phyloP scores from a whole-genome alignment of 2,888 invertebrate genomes.

The Aphrophora alni region DNA sequence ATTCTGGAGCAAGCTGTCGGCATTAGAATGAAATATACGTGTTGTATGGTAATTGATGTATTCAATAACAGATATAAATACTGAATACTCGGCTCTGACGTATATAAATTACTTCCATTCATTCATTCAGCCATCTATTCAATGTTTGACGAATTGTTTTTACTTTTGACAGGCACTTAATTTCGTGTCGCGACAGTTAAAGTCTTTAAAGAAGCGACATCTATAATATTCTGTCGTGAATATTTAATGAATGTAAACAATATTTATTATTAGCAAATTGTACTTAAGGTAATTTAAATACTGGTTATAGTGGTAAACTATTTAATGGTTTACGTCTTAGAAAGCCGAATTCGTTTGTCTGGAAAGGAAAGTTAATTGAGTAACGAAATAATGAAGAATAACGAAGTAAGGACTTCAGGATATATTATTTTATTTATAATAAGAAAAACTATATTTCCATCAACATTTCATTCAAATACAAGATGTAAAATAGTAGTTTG shows the following conservation, averaged over 20 bases:
- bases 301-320: no score
- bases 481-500: no score
- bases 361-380: no score
- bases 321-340: no score
- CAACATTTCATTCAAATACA: no score
- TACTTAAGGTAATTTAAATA: no score
- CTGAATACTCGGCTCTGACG: neutral
- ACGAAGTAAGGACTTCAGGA: no score
- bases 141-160: neutral
- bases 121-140: neutral
- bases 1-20: neutral
- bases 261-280: neutral
- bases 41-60: neutral
- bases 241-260: neutral
- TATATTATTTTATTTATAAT: no score
- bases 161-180: neutral
- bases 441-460: no score
- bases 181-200: neutral
- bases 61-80: neutral
- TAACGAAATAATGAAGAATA: no score
- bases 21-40: neutral
- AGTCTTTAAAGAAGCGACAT: neutral
- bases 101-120: neutral
- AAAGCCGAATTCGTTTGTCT: no score
- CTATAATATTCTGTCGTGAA: neutral